Base-by-base conservation (phyloP, 2,888 invertebrate species). In the Drosophila parthenogenetica region DNA sequence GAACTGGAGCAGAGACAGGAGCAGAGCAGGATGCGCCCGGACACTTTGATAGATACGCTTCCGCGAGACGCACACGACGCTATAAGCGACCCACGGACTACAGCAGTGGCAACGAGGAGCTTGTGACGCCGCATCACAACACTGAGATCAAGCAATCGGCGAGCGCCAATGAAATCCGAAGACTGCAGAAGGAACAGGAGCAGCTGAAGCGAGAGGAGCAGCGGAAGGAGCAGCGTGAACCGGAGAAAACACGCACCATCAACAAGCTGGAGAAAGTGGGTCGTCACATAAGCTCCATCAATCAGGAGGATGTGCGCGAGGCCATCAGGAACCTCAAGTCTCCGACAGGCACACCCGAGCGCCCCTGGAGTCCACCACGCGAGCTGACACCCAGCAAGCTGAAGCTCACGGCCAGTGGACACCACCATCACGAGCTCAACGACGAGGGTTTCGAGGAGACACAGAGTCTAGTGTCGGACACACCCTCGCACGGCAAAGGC, bases 371-470 rank as follows among this genome's bases (percentile, higher is more conserved):
- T 78, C 93, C 92, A n/a, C 89, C 91, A 1, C 80, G 91, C 4
- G 91, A 92, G 58, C 86, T 91, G 43, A 85, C 83, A 25, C 78
- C 85, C 5, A 71, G 65, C 81, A 88, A 78, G 14, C 51, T 84
- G 8, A 91, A 91, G 69, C 72, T 90, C 5, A 63, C 64, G 3
- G 79, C 67, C 37, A 69, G 68, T 45, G 83, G 90, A 29, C 29
- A 29, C 29, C 29, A 29, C 0, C 91, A 91, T 65, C 91, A 90
- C 61, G 97, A 97, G 82, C 91, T 95, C 46, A 96, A 97, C 87
- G 97, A 97, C 90, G 97, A 97, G 93, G 97, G 97, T 8, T 97
- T 97, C 88, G 97, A 97, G 91, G 97, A 97, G 93, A 97, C 97
- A 0, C 97, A 97, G 89, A 97, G 97, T 89, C 93, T 97, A 55